Evolutionary conservation across 2,113 vertebrate species (phyloP).

Genomic region (Elanoides forficatus): DNA sequence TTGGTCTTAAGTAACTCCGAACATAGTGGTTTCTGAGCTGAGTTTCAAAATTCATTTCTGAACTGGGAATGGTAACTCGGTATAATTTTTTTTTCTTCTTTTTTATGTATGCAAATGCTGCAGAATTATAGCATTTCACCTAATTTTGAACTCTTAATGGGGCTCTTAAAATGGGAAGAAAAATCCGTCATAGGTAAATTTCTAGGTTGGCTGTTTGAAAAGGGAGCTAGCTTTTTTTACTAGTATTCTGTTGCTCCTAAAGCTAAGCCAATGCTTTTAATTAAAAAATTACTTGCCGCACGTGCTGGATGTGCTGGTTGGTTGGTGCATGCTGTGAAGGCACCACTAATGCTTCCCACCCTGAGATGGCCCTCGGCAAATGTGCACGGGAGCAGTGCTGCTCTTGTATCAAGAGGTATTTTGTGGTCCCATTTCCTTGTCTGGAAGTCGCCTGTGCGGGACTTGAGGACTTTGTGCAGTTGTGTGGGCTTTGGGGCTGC

Average conservation of each 20-base stretch:
- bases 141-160: not conserved
- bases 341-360: not conserved
- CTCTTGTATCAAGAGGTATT: not conserved
- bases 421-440: not conserved
- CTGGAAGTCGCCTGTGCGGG: not conserved
- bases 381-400: not conserved
- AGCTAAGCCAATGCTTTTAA: not conserved
- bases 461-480: not conserved
- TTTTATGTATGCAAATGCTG: not conserved
- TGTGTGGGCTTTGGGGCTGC: not conserved
- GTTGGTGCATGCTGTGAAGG: not conserved
- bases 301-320: not conserved
- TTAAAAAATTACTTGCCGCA: not conserved
- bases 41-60: not conserved
- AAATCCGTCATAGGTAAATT: not conserved
- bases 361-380: not conserved
- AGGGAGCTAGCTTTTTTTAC: not conserved
- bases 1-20: not conserved
- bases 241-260: not conserved
- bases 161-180: not conserved
- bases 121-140: not conserved
- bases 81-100: not conserved
- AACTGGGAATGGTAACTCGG: not conserved
- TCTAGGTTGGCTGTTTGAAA: not conserved
- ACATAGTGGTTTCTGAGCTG: not conserved